These are phyloP conservation scores for Xiphorhynchus erythropygius DNA, from an alignment of 2,797 vertebrate genomes.

Conservation along the genomic window DNA sequence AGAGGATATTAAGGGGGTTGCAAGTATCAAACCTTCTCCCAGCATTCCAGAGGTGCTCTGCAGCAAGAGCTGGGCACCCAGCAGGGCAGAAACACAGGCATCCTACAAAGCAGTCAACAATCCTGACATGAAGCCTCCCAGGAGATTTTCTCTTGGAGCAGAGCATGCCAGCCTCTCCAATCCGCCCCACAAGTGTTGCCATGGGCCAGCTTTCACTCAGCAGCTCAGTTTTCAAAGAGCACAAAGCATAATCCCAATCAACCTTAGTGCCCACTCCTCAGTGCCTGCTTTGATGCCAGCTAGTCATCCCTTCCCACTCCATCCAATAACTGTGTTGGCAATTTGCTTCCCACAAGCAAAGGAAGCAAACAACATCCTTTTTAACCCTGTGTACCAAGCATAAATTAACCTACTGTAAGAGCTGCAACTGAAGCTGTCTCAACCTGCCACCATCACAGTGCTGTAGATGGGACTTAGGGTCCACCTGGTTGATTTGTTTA, in stretches of 20 bases:
- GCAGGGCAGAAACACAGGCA: background rate
- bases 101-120: background rate
- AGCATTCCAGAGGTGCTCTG: background rate
- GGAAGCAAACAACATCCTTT: background rate
- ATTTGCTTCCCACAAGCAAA: background rate
- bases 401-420: background rate
- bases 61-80: background rate
- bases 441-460: background rate
- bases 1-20: rapidly evolving
- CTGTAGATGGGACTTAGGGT: background rate
- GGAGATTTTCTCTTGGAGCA: background rate
- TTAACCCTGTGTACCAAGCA: background rate
- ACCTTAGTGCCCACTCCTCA: background rate
- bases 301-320: background rate
- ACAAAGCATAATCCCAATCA: background rate
- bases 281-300: background rate
- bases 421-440: background rate
- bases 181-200: background rate
- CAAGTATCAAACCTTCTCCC: background rate
- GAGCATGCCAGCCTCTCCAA: background rate
- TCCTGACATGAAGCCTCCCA: background rate
- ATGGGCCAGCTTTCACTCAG: background rate
- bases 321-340: background rate
- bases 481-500: background rate
- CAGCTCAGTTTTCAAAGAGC: background rate